phyloP scores from a whole-genome alignment of 2,797 vertebrate species.

The Morus bassanus region DNA sequence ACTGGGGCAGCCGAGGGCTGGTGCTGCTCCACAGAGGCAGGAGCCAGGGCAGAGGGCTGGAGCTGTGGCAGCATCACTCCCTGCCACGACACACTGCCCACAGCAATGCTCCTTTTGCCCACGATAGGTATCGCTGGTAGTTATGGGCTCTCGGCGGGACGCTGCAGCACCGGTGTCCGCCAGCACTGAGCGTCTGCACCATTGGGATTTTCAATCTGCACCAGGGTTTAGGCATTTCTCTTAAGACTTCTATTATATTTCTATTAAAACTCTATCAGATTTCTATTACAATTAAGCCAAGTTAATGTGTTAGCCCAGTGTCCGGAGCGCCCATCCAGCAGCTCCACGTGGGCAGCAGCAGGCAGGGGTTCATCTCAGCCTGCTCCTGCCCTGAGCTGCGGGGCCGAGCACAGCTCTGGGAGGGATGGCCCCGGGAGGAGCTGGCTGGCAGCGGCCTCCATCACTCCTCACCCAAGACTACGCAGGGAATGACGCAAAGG shows the following conservation, averaged over 20 bases:
- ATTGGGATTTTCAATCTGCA: background rate
- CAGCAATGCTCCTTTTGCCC: background rate
- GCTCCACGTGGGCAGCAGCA: background rate
- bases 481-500: background rate
- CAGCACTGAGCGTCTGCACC: background rate
- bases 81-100: rapidly evolving
- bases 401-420: background rate
- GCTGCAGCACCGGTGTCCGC: background rate
- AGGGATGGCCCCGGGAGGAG: background rate
- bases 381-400: background rate
- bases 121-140: rapidly evolving
- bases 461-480: background rate
- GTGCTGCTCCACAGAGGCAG: background rate
- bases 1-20: background rate
- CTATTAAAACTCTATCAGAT: background rate
- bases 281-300: background rate
- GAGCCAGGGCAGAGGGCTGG: background rate
- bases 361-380: background rate
- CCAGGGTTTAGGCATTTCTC: background rate
- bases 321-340: background rate
- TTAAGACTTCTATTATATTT: background rate
- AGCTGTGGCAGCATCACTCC: rapidly evolving
- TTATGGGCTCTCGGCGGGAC: rapidly evolving
- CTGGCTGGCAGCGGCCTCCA: background rate
- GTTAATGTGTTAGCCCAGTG: background rate